A percentile compares a stretch with the other conserved stretches of the same genome.
phyloP scores from a whole-genome alignment of 2,113 vertebrate species.

The Psammodynastes pulverulentus region DNA sequence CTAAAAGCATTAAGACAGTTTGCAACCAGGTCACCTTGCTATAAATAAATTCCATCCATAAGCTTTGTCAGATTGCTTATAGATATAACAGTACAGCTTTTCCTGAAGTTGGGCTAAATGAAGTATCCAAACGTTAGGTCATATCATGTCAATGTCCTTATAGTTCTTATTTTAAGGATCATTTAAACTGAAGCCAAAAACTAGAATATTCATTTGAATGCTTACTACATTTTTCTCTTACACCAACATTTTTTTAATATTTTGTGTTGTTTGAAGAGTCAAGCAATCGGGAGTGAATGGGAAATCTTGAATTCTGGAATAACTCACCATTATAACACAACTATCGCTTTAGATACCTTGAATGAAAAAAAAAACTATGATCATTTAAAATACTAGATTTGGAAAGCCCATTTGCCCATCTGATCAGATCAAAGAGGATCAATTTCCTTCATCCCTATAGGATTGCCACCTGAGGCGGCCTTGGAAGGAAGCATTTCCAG shows the following conservation, averaged over 20 bases:
- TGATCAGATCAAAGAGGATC: neutral
- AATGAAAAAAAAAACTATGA: neutral
- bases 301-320: neutral
- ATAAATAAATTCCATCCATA: neutral
- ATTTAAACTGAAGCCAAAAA: neutral
- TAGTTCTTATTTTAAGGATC: neutral
- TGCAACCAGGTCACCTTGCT: neutral
- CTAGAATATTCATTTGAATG: neutral
- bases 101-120: neutral
- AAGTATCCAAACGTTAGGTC: neutral
- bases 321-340: neutral
- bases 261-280: neutral
- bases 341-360: neutral
- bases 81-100: neutral
- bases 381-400: neutral
- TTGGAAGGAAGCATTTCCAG: neutral
- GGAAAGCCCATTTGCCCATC: neutral
- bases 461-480: neutral
- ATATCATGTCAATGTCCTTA: neutral
- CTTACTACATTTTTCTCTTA: neutral
- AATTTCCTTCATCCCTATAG: neutral
- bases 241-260: neutral
- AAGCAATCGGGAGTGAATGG: neutral
- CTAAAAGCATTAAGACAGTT: neutral
- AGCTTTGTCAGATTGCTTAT: neutral